Conservation (phyloP, 2,797 vertebrate genomes). For the Prunella strophiata region DNA sequence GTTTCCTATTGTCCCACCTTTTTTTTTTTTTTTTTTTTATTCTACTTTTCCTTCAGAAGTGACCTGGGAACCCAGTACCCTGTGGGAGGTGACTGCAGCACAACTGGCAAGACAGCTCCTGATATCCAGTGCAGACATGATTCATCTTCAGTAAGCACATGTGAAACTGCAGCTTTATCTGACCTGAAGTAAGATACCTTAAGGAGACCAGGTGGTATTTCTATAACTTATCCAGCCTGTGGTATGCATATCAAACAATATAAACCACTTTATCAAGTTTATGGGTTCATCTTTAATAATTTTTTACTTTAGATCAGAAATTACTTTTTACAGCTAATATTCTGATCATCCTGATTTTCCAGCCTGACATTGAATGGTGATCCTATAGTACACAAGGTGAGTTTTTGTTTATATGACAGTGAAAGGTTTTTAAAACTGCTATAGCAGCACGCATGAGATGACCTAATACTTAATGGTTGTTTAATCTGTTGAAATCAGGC, state of each 20-base stretch:
- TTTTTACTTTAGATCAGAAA: background rate
- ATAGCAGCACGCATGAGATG: background rate
- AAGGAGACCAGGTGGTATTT: background rate
- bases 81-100: background rate
- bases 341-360: background rate
- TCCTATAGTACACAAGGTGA: background rate
- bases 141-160: background rate
- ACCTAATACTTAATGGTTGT: background rate
- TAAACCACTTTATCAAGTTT: background rate
- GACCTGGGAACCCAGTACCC: background rate
- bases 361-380: background rate
- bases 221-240: rapidly evolving
- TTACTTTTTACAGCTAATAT: background rate
- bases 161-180: background rate
- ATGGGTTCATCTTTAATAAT: background rate
- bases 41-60: background rate
- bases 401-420: background rate
- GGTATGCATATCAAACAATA: background rate
- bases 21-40: background rate
- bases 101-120: background rate
- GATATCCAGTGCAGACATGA: no score
- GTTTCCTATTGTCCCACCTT: background rate
- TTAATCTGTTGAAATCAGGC: background rate
- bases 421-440: background rate
- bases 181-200: background rate